Evolutionary conservation across 2,888 invertebrate species (phyloP).

Genomic region (Drosophila kuntzei): DNA sequence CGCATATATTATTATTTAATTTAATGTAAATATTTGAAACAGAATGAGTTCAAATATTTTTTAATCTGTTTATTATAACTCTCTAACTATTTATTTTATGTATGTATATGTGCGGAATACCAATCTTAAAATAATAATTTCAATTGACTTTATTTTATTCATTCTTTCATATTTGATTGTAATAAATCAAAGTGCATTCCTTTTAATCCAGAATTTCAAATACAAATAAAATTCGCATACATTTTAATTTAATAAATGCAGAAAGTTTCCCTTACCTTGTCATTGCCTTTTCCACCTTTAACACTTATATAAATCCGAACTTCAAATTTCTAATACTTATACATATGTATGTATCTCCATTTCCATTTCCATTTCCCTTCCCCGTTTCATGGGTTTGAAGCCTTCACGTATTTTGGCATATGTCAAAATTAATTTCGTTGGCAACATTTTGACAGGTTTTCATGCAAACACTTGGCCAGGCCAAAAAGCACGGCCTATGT

Average conservation of each 20-base stretch:
- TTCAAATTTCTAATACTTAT: background rate
- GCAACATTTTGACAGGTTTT: slow-evolving; percentile 78
- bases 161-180: background rate
- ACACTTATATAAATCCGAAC: slow-evolving; percentile 1
- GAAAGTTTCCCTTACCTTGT: background rate
- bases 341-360: background rate
- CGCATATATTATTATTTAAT: no score
- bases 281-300: background rate
- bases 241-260: slow-evolving; percentile 44
- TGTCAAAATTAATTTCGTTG: slow-evolving; percentile 77
- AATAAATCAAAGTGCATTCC: slow-evolving; percentile 12
- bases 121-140: background rate
- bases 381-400: slow-evolving; percentile 7
- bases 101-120: no score
- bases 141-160: background rate
- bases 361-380: no score
- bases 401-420: slow-evolving; percentile 75
- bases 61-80: no score
- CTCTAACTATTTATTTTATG: no score
- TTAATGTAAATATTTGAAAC: no score
- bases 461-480: slow-evolving; percentile 66
- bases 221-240: background rate
- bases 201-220: background rate
- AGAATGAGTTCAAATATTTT: no score
- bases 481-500: slow-evolving; percentile 16